These are phyloP conservation scores for Catostomus latipinnis DNA, from an alignment of 2,797 vertebrate genomes.

Conservation along the genomic window DNA sequence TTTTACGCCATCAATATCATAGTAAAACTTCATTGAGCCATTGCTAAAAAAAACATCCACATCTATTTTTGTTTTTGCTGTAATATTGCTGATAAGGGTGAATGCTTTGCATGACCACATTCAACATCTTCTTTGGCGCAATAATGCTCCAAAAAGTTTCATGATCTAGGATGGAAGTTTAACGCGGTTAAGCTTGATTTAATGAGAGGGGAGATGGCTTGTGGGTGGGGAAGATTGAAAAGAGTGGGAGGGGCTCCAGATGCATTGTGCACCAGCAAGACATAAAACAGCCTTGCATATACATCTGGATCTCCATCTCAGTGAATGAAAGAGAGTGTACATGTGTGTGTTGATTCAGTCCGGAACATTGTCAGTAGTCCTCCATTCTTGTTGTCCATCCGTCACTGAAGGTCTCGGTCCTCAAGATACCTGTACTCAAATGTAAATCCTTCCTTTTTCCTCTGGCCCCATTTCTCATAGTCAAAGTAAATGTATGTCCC, in stretches of 20 bases:
- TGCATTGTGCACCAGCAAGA: constrained; percentile 57
- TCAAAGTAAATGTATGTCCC: constrained; percentile 96
- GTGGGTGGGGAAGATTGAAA: constrained; percentile 15
- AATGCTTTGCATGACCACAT: constrained; percentile 12
- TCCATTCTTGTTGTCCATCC: constrained; percentile 39
- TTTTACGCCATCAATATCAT: background rate
- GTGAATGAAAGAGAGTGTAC: constrained; percentile 34
- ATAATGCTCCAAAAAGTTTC: constrained; percentile 12
- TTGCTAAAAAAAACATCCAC: background rate
- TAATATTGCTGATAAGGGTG: background rate
- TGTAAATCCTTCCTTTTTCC: constrained; percentile 93
- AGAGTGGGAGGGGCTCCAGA: constrained; percentile 56
- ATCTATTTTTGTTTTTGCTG: background rate
- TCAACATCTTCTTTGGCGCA: constrained; percentile 45
- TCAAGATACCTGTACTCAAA: constrained; percentile 94
- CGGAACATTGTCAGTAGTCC: constrained; percentile 78
- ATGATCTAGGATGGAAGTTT: background rate
- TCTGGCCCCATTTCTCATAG: constrained; percentile 95
- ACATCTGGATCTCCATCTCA: constrained; percentile 38
- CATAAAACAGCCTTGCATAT: constrained; percentile 52
- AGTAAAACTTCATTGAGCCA: background rate
- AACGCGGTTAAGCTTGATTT: background rate
- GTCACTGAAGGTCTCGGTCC: constrained; percentile 92
- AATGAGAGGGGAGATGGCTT: background rate
- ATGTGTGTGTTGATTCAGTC: constrained; percentile 61